Conservation (phyloP, 2,888 invertebrate genomes). For the Drosophila koepferae region DNA sequence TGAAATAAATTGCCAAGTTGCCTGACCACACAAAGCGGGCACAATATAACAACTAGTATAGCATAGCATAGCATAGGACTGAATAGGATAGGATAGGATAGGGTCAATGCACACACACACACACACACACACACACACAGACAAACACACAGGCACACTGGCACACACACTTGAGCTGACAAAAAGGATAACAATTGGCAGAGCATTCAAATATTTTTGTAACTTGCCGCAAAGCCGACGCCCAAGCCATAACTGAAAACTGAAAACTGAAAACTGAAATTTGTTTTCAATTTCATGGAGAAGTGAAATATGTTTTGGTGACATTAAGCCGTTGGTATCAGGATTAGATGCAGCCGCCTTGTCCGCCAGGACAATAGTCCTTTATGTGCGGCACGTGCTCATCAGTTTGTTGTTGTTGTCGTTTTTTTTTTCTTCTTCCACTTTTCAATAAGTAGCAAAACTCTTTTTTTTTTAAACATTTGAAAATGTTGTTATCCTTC, state of each 20-base stretch:
- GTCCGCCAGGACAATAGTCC: constrained; percentile 50
- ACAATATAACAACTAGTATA: constrained; percentile 45
- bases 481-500: constrained; percentile 74
- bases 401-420: constrained; percentile 39
- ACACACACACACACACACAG: not conserved
- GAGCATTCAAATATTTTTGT: constrained; percentile 59
- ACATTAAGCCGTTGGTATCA: constrained; percentile 84
- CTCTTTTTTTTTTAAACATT: constrained; percentile 58
- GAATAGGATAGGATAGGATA: constrained; percentile 9
- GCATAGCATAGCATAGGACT: too few species aligned
- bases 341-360: constrained; percentile 82
- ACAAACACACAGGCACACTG: not conserved
- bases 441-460: constrained; percentile 80
- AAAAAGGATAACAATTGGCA: constrained; percentile 70
- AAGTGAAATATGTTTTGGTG: constrained; percentile 85
- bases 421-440: not conserved
- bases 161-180: constrained; percentile 58
- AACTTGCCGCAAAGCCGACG: constrained; percentile 41
- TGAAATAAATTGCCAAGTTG: constrained; percentile 64
- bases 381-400: constrained; percentile 81
- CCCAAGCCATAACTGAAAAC: constrained; percentile 1
- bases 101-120: constrained; percentile 6
- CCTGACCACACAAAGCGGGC: constrained; percentile 56
- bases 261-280: constrained; percentile 61
- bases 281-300: constrained; percentile 77